These are phyloP conservation scores for Rhyacichthys aspro DNA, from an alignment of 2,797 vertebrate genomes.

Conservation along the genomic window DNA sequence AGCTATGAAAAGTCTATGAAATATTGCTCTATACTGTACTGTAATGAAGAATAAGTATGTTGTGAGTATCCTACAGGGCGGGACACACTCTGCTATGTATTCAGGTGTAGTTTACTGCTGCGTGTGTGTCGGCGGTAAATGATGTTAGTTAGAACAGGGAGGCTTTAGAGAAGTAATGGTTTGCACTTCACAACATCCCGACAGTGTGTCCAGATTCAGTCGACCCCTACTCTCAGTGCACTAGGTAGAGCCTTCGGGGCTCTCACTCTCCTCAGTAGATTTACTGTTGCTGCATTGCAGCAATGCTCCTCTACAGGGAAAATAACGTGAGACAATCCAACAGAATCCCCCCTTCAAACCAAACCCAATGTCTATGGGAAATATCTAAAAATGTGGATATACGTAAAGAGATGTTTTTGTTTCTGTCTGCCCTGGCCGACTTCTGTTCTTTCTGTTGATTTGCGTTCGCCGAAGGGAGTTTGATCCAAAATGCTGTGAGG, in stretches of 20 bases:
- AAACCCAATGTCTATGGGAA: slow-evolving; percentile 78
- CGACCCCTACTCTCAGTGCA: slow-evolving; percentile 77
- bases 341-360: slow-evolving; percentile 77
- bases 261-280: slow-evolving; percentile 79
- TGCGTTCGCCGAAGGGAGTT: slow-evolving; percentile 70
- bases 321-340: slow-evolving; percentile 83
- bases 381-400: slow-evolving; percentile 72
- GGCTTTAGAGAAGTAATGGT: slow-evolving; percentile 69
- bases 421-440: slow-evolving; percentile 72
- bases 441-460: slow-evolving; percentile 68
- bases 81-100: slow-evolving; percentile 76
- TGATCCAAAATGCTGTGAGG: slow-evolving; percentile 81
- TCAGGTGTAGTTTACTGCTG: slow-evolving; percentile 82
- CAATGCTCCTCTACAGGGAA: slow-evolving; percentile 82
- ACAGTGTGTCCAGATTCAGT: slow-evolving; percentile 70
- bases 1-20: slow-evolving; percentile 79
- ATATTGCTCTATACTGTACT: slow-evolving; percentile 83
- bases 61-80: slow-evolving; percentile 79
- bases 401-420: slow-evolving; percentile 67
- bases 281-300: slow-evolving; percentile 80
- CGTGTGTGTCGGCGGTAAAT: slow-evolving; percentile 76
- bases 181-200: slow-evolving; percentile 72
- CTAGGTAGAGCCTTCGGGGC: slow-evolving; percentile 77
- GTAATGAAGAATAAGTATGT: slow-evolving; percentile 78
- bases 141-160: slow-evolving; percentile 77